Evolutionary conservation across 2,888 invertebrate species (phyloP).

Genomic region (Leucophora obtusa): DNA sequence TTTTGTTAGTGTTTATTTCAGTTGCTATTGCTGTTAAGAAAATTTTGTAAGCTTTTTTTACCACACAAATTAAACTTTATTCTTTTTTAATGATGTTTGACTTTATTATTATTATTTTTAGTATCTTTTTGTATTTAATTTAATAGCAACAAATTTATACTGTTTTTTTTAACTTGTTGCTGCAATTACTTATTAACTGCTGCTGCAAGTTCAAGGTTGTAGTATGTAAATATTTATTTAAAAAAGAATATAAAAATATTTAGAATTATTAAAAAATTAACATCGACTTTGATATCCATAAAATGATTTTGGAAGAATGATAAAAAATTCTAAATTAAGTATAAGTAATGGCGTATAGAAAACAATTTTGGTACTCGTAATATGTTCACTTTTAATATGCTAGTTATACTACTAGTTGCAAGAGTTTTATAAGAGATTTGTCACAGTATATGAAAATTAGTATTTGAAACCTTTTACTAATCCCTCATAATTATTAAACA

Average conservation of each 20-base stretch:
- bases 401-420: too few relatives aligned
- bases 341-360: too few relatives aligned
- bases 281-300: background rate
- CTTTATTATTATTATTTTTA: constrained; percentile 30
- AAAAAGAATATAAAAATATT: background rate
- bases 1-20: background rate
- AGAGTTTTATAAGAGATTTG: too few relatives aligned
- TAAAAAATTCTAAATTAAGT: too few relatives aligned
- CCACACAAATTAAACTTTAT: constrained; percentile 56
- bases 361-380: too few relatives aligned
- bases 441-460: too few relatives aligned
- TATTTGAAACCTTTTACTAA: too few relatives aligned
- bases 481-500: too few relatives aligned
- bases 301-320: too few relatives aligned
- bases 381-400: too few relatives aligned
- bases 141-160: background rate
- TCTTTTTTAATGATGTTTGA: constrained; percentile 60
- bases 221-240: constrained; percentile 34
- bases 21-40: background rate
- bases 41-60: constrained; percentile 3
- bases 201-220: constrained; percentile 62
- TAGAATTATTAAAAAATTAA: background rate
- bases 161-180: constrained; percentile 18
- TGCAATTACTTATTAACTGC: constrained; percentile 57
- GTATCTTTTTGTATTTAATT: background rate